These are phyloP conservation scores for Chinchilla lanigera DNA, from an alignment of 2,113 vertebrate genomes.

Conservation along the genomic window DNA sequence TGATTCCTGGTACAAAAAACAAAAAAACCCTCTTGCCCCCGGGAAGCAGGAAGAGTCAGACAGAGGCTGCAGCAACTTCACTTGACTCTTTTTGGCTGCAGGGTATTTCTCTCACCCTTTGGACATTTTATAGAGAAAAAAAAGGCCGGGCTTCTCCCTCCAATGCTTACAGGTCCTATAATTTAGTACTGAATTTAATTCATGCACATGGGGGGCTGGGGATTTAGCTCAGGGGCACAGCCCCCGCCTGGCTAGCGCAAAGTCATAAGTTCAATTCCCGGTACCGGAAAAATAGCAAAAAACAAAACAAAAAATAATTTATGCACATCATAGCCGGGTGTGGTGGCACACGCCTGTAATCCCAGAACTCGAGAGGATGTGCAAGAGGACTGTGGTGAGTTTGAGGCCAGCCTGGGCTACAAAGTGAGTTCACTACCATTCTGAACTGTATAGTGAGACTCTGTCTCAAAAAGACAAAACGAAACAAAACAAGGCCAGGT, in stretches of 20 bases:
- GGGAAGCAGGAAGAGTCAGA: not conserved
- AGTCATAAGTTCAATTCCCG: too few species aligned
- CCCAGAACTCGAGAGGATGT: not conserved
- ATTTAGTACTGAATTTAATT: not conserved
- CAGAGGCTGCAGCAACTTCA: not conserved
- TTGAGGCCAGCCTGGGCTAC: not conserved
- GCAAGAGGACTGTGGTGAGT: not conserved
- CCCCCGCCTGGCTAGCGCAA: too few species aligned
- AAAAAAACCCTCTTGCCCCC: not conserved
- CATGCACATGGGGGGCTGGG: too few species aligned
- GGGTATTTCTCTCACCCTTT: not conserved
- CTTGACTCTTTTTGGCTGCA: not conserved
- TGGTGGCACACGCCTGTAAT: not conserved
- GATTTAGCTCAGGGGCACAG: too few species aligned
- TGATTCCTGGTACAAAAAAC: too few species aligned
- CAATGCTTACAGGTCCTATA: not conserved
- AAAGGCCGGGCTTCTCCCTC: not conserved
- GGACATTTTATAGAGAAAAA: conserved; percentile 30
- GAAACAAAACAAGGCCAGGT: not conserved
- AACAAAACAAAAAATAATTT: too few species aligned
- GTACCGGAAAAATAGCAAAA: too few species aligned
- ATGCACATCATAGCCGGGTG: not conserved
- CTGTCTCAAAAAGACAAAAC: not conserved
- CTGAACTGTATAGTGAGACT: not conserved
- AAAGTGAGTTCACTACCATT: too few species aligned